These are phyloP conservation scores for Pituophis catenifer DNA, from an alignment of 2,113 vertebrate species.

Conservation along the genomic window DNA sequence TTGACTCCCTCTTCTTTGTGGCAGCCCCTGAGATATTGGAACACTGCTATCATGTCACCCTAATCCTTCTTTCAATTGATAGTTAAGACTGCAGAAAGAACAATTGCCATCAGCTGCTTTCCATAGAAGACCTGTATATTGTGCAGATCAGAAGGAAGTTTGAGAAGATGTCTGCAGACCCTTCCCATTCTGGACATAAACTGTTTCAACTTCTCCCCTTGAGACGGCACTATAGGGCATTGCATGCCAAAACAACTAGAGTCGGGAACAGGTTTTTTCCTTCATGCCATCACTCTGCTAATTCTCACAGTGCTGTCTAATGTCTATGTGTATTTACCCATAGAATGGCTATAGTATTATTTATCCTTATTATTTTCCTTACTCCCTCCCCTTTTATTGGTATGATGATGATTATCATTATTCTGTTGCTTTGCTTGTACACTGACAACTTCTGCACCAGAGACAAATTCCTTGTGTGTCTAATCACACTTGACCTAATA, in stretches of 20 bases:
- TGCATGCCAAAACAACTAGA: not conserved
- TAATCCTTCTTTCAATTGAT: not conserved
- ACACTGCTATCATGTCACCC: too few species aligned
- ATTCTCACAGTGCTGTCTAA: not conserved
- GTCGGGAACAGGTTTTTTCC: too few species aligned
- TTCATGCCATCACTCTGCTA: not conserved
- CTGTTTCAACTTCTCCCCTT: not conserved
- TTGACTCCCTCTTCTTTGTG: too few species aligned
- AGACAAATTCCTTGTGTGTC: not conserved
- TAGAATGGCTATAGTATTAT: not conserved
- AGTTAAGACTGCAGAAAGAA: not conserved
- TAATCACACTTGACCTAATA: not conserved
- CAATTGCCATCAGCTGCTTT: not conserved
- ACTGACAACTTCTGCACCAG: not conserved
- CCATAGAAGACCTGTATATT: not conserved
- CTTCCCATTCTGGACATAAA: not conserved
- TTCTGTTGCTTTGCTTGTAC: not conserved
- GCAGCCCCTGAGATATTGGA: too few species aligned
- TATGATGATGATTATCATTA: not conserved
- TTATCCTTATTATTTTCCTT: not conserved
- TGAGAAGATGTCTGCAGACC: not conserved
- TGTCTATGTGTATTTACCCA: not conserved
- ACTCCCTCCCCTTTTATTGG: not conserved
- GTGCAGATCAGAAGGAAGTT: not conserved
- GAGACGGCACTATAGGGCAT: too few species aligned